Conservation (phyloP, 2,797 vertebrate genomes). For the Rachycentron canadum region DNA sequence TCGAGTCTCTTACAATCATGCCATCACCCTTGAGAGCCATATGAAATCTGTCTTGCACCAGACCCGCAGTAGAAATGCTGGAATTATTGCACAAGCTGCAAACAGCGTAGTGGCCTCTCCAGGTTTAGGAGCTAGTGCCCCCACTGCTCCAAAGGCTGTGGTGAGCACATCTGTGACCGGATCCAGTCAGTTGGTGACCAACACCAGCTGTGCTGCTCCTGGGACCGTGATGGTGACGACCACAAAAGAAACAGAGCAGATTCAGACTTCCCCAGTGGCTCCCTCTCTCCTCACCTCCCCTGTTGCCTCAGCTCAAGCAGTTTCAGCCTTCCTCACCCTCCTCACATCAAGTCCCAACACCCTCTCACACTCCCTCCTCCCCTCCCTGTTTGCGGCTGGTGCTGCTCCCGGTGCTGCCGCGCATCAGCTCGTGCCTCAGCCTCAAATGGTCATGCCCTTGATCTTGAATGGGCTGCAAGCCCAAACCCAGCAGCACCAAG, state of each 20-base stretch:
- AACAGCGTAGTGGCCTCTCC: conserved; percentile 66
- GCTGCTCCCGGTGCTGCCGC: conserved; percentile 73
- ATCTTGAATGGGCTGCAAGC: conserved; percentile 86
- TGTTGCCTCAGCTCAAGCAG: conserved; percentile 86
- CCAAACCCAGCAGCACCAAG: conserved; percentile 82
- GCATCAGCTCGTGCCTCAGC: conserved; percentile 85
- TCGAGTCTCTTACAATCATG: conserved; percentile 94
- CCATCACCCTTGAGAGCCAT: conserved; percentile 93
- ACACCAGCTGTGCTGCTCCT: conserved; percentile 77
- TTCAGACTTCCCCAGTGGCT: conserved; percentile 79
- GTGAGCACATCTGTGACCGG: conserved; percentile 73
- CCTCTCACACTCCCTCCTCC: conserved; percentile 83
- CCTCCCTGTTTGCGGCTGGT: conserved; percentile 82
- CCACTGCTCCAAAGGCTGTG: conserved; percentile 64
- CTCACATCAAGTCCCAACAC: conserved; percentile 85
- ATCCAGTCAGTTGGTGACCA: conserved; percentile 71
- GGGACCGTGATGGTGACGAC: conserved; percentile 78
- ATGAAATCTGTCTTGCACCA: conserved; percentile 92
- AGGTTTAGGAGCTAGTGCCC: conserved; percentile 60
- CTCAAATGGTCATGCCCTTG: conserved; percentile 88
- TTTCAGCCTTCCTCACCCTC: conserved; percentile 88
- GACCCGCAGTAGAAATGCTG: conserved; percentile 90
- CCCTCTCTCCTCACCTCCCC: conserved; percentile 86
- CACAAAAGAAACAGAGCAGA: conserved; percentile 83
- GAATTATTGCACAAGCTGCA: conserved; percentile 79